A percentile compares a stretch with the other conserved stretches of the same genome.
Evolutionary conservation across 2,113 vertebrate genomes (phyloP).

Genomic region (Hiodon alosoides): DNA sequence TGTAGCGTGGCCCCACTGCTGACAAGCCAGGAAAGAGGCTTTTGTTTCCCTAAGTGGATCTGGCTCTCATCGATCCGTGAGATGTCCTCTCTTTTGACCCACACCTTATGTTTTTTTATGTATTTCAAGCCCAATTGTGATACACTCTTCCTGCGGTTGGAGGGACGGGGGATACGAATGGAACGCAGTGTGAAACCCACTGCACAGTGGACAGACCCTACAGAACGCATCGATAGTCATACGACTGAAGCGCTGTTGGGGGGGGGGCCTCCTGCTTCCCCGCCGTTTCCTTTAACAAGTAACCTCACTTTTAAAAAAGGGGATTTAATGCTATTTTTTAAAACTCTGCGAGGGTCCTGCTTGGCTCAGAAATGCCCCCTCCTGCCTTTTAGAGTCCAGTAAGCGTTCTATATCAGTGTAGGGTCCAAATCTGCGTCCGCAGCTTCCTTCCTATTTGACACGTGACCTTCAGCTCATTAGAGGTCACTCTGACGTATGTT

Average conservation of each 20-base stretch:
- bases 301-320: slow-evolving; percentile 76
- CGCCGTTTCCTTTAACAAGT: slow-evolving; percentile 79
- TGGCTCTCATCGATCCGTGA: slow-evolving; percentile 92
- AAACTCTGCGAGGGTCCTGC: slow-evolving; percentile 62
- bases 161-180: slow-evolving; percentile 79
- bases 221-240: slow-evolving; percentile 78
- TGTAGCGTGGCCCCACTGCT: slow-evolving; percentile 61
- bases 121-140: slow-evolving; percentile 79
- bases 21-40: slow-evolving; percentile 74
- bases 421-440: slow-evolving; percentile 18
- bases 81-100: slow-evolving; percentile 87
- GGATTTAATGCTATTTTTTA: slow-evolving; percentile 68
- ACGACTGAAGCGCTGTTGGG: slow-evolving; percentile 77
- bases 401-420: slow-evolving; percentile 29
- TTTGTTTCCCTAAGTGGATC: slow-evolving; percentile 86
- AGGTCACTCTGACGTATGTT: no score
- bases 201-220: slow-evolving; percentile 80
- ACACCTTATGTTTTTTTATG: slow-evolving; percentile 91
- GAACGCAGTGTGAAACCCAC: slow-evolving; percentile 73
- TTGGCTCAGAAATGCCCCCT: slow-evolving; percentile 42
- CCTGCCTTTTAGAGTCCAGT: slow-evolving; percentile 41
- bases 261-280: slow-evolving; percentile 72
- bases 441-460: background rate
- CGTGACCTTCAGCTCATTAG: no score
- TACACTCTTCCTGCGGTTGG: slow-evolving; percentile 83